Evolutionary conservation across 2,113 vertebrate genomes (phyloP).

Genomic region (Podarcis muralis): DNA sequence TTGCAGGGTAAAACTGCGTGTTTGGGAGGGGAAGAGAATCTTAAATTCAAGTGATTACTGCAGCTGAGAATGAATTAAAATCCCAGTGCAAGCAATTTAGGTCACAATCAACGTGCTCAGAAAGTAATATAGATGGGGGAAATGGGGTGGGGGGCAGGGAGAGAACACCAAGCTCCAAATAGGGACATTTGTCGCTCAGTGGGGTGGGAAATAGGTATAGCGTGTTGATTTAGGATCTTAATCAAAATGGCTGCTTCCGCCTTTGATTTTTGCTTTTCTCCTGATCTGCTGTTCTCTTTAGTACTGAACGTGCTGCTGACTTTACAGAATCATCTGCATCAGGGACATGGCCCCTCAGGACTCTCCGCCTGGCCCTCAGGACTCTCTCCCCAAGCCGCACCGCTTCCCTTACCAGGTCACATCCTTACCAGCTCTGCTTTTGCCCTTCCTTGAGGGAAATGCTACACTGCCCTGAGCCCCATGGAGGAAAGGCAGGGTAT

Average conservation of each 20-base stretch:
- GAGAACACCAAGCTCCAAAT: background rate
- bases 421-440: too few relatives aligned
- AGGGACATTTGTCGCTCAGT: background rate
- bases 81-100: conserved; percentile 29
- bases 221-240: background rate
- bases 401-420: too few relatives aligned
- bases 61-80: conserved; percentile 37
- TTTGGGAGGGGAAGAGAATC: background rate
- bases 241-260: background rate
- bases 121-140: background rate
- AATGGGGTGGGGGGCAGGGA: background rate
- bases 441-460: too few relatives aligned
- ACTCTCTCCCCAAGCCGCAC: too few relatives aligned
- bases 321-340: background rate
- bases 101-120: conserved; percentile 5
- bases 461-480: too few relatives aligned
- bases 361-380: too few relatives aligned
- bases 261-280: background rate
- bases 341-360: too few relatives aligned
- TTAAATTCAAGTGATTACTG: conserved; percentile 39
- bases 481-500: too few relatives aligned
- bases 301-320: background rate
- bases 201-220: background rate
- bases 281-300: background rate
- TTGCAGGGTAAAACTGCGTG: conserved; percentile 25